phyloP scores from a whole-genome alignment of 2,113 vertebrate genomes.

The Carettochelys insculpta region DNA sequence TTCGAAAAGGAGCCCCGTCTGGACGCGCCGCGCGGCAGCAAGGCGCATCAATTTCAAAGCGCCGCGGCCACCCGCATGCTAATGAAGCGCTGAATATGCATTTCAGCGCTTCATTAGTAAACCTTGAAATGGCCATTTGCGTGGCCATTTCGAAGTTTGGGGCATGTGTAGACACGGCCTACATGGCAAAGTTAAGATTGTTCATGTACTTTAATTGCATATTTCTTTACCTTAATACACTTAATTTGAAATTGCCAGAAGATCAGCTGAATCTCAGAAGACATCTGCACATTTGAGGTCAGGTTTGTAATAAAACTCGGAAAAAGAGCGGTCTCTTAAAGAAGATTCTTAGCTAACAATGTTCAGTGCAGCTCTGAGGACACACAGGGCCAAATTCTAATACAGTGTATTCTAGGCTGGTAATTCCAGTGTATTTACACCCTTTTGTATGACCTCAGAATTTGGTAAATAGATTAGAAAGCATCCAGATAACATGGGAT shows the following conservation, averaged over 20 bases:
- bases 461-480: neutral
- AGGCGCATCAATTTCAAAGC: too few relatives aligned
- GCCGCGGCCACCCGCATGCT: too few relatives aligned
- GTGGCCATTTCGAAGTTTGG: too few relatives aligned
- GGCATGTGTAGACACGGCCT: too few relatives aligned
- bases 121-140: too few relatives aligned
- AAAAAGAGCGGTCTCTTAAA: neutral
- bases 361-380: neutral
- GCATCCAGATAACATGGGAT: neutral
- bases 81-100: too few relatives aligned
- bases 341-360: neutral
- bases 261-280: neutral
- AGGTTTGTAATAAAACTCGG: neutral
- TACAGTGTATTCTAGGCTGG: neutral
- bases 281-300: neutral
- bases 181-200: neutral
- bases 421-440: neutral
- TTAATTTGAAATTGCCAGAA: neutral
- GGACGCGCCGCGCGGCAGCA: too few relatives aligned
- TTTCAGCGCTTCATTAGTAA: too few relatives aligned
- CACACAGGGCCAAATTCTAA: neutral
- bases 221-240: neutral
- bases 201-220: neutral
- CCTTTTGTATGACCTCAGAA: neutral
- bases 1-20: too few relatives aligned